Percentiles rank a stretch among this genome's conserved stretches.
Evolutionary conservation across 2,797 vertebrate genomes (phyloP).

Genomic region (Erpetoichthys calabaricus): DNA sequence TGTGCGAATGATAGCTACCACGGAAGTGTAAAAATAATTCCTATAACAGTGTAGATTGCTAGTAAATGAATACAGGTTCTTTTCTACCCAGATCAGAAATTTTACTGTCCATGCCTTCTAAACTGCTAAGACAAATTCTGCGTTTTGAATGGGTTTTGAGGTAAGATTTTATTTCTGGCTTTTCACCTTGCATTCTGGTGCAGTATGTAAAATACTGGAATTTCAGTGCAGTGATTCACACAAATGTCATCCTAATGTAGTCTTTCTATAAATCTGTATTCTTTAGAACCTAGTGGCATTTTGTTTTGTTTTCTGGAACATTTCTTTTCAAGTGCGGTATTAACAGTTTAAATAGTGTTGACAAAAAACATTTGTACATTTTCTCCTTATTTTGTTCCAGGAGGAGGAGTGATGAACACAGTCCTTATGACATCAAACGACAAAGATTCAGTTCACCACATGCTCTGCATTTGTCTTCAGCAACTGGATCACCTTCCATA

Average conservation of each 20-base stretch:
- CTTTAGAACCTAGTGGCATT: too few relatives aligned
- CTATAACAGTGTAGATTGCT: slow-evolving; percentile 4
- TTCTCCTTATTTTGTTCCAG: slow-evolving; percentile 34
- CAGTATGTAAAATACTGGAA: background rate
- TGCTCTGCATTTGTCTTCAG: slow-evolving; percentile 20
- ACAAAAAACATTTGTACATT: too few relatives aligned
- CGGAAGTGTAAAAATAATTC: background rate
- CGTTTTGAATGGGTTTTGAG: slow-evolving; percentile 20
- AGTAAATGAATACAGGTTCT: slow-evolving; percentile 20
- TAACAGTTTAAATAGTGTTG: too few relatives aligned
- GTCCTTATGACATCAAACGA: slow-evolving; percentile 47
- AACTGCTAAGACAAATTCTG: slow-evolving; percentile 16
- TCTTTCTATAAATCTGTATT: background rate
- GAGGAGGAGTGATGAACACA: slow-evolving; percentile 50
- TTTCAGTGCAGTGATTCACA: background rate
- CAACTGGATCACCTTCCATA: slow-evolving; percentile 8
- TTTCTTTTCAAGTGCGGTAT: too few relatives aligned
- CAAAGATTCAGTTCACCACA: slow-evolving; percentile 47
- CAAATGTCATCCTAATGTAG: background rate
- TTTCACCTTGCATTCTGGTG: background rate
- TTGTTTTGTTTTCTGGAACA: too few relatives aligned
- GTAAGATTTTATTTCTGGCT: slow-evolving; percentile 8
- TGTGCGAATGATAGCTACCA: too few relatives aligned
- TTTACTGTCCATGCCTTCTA: slow-evolving; percentile 19
- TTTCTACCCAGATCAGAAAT: slow-evolving; percentile 24